A percentile compares a stretch with the other conserved stretches of the same genome.
Evolutionary conservation across 2,113 vertebrate species (phyloP).

Genomic region (Chaetorhynchus papuensis): DNA sequence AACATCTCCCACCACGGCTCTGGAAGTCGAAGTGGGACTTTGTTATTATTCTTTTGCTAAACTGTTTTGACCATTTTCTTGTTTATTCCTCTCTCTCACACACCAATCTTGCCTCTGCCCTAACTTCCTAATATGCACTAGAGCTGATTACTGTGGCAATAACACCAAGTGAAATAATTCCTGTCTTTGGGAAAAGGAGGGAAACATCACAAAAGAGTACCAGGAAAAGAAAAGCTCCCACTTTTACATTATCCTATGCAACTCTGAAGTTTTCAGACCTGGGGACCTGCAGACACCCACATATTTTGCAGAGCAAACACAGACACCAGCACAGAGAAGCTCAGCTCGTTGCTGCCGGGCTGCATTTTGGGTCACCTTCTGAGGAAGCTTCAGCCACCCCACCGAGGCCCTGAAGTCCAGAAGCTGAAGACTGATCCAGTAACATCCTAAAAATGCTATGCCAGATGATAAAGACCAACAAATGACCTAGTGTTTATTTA

Average conservation of each 20-base stretch:
- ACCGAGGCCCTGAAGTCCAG: background rate
- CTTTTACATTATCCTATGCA: background rate
- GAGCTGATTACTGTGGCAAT: background rate
- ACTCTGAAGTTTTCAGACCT: background rate
- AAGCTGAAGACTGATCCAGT: background rate
- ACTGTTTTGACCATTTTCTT: background rate
- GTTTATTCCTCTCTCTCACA: background rate
- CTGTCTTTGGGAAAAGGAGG: accelerated
- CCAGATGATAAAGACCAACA: background rate
- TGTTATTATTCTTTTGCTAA: background rate
- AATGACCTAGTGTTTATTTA: background rate
- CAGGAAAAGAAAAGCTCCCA: background rate
- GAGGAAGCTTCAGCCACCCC: background rate
- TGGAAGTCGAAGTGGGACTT: background rate
- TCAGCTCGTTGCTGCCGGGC: background rate
- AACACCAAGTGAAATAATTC: background rate
- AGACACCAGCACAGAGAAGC: background rate
- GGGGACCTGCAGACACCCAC: background rate
- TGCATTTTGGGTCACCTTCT: background rate
- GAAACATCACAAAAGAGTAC: background rate
- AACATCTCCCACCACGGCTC: background rate
- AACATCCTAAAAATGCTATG: background rate
- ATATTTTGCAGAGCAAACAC: background rate
- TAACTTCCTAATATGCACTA: background rate
- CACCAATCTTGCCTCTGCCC: background rate